A percentile compares a stretch with the other conserved stretches of the same genome.
Conservation (phyloP, 2,113 vertebrate genomes). For the Corynorhinus townsendii region DNA sequence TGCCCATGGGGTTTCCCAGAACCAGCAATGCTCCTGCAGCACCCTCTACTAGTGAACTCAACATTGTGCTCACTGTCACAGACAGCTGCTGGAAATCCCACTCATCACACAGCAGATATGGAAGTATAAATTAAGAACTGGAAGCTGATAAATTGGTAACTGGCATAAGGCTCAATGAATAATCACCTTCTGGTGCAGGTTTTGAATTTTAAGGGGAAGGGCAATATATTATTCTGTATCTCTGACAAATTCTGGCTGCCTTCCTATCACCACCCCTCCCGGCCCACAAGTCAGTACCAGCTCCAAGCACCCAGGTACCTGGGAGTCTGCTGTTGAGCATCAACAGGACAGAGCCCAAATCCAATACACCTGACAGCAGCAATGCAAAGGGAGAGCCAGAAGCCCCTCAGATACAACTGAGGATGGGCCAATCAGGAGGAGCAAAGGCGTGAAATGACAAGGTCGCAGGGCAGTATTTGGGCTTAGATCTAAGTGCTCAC, state of each 20-base stretch:
- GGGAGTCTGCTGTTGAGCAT: no score
- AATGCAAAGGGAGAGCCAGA: no score
- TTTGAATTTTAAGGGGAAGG: not conserved
- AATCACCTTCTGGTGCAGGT: not conserved
- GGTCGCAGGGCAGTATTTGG: no score
- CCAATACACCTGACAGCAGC: no score
- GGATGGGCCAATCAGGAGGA: no score
- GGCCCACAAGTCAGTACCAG: not conserved
- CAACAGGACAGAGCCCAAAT: no score
- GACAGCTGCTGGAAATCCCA: not conserved
- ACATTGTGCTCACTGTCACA: not conserved
- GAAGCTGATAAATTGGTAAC: not conserved
- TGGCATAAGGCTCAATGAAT: not conserved
- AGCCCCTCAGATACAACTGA: no score
- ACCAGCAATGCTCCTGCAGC: not conserved
- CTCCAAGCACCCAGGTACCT: no score
- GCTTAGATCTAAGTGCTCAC: not conserved
- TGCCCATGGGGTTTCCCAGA: not conserved
- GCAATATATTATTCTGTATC: not conserved
- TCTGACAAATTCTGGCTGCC: not conserved
- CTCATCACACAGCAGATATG: not conserved
- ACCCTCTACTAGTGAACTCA: no score
- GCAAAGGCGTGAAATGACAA: no score
- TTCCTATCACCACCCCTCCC: not conserved
- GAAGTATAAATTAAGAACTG: not conserved